Evolutionary conservation across 2,797 vertebrate genomes (phyloP).

Genomic region (Melanotaenia maccullochi): DNA sequence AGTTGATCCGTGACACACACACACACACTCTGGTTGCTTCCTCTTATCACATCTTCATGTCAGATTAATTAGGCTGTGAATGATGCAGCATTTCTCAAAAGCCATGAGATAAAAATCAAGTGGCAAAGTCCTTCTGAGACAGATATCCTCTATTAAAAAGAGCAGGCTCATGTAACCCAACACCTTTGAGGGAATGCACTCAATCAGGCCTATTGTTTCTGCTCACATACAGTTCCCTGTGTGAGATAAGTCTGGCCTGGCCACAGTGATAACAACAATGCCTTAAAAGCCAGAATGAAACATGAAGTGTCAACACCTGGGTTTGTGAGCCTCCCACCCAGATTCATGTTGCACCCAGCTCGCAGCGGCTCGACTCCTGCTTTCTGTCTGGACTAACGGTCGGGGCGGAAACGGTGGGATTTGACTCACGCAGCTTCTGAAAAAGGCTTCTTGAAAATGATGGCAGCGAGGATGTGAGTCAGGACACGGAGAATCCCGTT

Average conservation of each 20-base stretch:
- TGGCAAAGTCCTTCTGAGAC: slow-evolving; percentile 53
- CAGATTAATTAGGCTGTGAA: slow-evolving; percentile 69
- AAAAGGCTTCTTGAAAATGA: slow-evolving; percentile 76
- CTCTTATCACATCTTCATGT: slow-evolving; percentile 53
- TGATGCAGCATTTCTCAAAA: slow-evolving; percentile 63
- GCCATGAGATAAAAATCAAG: slow-evolving; percentile 71
- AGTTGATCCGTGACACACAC: not conserved
- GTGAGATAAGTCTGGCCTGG: slow-evolving; percentile 82
- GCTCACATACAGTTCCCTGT: slow-evolving; percentile 85
- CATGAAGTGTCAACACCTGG: slow-evolving; percentile 75
- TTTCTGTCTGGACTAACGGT: slow-evolving; percentile 58
- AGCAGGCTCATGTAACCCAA: slow-evolving; percentile 76
- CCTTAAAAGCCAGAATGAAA: slow-evolving; percentile 81
- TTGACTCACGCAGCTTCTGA: slow-evolving; percentile 63
- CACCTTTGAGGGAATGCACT: slow-evolving; percentile 85
- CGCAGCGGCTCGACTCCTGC: not conserved
- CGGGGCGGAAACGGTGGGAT: slow-evolving; percentile 52
- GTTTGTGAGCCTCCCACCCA: slow-evolving; percentile 58
- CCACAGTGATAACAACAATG: slow-evolving; percentile 80
- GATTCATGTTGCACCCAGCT: slow-evolving; percentile 50
- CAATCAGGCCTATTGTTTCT: slow-evolving; percentile 87
- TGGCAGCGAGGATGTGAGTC: slow-evolving; percentile 76
- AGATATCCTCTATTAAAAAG: slow-evolving; percentile 83
- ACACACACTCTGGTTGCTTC: slow-evolving; percentile 32
- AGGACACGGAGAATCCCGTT: slow-evolving; percentile 65